Evolutionary conservation across 2,888 invertebrate species (phyloP).

Genomic region (Callimorpha dominula): DNA sequence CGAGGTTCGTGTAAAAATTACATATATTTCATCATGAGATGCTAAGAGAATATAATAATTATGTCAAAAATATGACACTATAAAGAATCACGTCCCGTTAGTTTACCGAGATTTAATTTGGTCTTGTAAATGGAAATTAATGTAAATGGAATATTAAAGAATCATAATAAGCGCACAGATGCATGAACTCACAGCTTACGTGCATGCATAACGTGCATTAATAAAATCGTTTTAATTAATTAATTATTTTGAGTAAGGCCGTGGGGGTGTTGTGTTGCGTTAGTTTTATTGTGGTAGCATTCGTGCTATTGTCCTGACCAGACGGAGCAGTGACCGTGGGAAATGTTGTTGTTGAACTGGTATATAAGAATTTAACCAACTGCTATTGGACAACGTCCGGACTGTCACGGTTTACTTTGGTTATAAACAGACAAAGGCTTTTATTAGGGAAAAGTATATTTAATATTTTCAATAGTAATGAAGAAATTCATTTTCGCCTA

Average conservation of each 20-base stretch:
- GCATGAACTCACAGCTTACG: slow-evolving; percentile 3
- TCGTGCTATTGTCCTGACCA: slow-evolving; percentile 2
- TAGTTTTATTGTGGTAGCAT: slow-evolving; percentile 1
- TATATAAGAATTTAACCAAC: too few species aligned
- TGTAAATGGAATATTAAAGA: neutral
- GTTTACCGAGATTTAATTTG: neutral
- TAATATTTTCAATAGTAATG: too few species aligned
- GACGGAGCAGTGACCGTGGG: neutral
- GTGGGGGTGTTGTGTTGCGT: neutral
- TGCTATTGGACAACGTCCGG: too few species aligned
- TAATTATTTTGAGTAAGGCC: slow-evolving; percentile 5
- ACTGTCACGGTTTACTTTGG: too few species aligned
- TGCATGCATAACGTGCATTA: slow-evolving; percentile 1
- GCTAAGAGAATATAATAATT: neutral
- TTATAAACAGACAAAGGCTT: too few species aligned
- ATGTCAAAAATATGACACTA: neutral
- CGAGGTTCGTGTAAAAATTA: too few species aligned
- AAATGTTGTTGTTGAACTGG: neutral
- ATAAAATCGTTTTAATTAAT: slow-evolving; percentile 1
- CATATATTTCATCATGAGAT: neutral
- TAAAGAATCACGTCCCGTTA: neutral
- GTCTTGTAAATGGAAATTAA: slow-evolving; percentile 10
- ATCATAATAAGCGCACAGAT: slow-evolving; percentile 6
- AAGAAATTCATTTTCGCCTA: too few species aligned
- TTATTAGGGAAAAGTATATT: too few species aligned